phyloP scores from a whole-genome alignment of 2,888 invertebrate species.

The Pseudeuparius sepicola region DNA sequence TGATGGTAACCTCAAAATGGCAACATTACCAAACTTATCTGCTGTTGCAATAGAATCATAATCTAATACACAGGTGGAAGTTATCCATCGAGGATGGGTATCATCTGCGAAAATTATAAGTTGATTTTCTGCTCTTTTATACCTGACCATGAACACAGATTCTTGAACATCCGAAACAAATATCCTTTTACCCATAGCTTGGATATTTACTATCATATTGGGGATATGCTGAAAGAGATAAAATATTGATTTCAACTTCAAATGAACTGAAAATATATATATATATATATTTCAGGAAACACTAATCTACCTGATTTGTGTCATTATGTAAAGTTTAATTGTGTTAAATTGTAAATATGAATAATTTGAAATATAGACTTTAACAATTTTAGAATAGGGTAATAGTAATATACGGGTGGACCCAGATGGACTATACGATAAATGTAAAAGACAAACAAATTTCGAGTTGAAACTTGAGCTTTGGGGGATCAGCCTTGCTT shows the following conservation, averaged over 20 bases:
- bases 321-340: too few relatives aligned
- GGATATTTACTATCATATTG: constrained; percentile 86
- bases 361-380: too few relatives aligned
- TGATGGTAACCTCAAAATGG: constrained; percentile 71
- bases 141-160: constrained; percentile 90
- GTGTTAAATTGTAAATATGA: too few relatives aligned
- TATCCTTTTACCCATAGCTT: constrained; percentile 88
- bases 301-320: constrained; percentile 1
- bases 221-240: constrained; percentile 71
- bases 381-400: too few relatives aligned
- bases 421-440: too few relatives aligned
- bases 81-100: constrained; percentile 94
- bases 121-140: constrained; percentile 92
- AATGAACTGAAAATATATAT: constrained; percentile 4
- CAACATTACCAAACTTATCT: constrained; percentile 96
- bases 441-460: too few relatives aligned
- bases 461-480: too few relatives aligned
- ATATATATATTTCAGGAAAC: neutral
- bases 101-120: constrained; percentile 98
- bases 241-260: neutral
- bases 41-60: constrained; percentile 94
- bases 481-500: too few relatives aligned
- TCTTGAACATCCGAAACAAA: constrained; percentile 95
- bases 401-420: too few relatives aligned
- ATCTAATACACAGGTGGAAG: constrained; percentile 84